Conservation (phyloP, 2,888 invertebrate species). For the Stenchaetothrips biformis region DNA sequence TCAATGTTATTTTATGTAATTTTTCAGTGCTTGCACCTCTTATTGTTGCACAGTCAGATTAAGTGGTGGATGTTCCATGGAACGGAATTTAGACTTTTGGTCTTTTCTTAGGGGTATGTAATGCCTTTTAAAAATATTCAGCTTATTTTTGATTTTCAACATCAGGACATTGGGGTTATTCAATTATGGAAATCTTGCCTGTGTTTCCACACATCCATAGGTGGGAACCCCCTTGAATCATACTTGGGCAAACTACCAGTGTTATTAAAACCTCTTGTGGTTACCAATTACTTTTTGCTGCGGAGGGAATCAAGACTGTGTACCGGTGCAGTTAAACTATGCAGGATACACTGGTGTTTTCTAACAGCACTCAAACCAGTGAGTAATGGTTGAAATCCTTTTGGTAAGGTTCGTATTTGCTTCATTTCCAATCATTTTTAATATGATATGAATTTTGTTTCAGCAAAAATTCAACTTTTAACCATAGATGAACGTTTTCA, state of each 20-base stretch:
- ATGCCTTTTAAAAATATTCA: background rate
- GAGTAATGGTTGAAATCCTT: background rate
- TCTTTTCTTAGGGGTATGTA: slow-evolving; percentile 51
- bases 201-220: slow-evolving; percentile 42
- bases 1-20: slow-evolving; percentile 56
- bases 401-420: no score
- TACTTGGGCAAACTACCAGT: slow-evolving; percentile 48
- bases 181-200: background rate
- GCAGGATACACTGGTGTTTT: slow-evolving; percentile 53
- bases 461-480: slow-evolving; percentile 47
- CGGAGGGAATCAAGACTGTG: slow-evolving; percentile 44
- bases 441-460: slow-evolving; percentile 32
- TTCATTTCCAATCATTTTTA: no score
- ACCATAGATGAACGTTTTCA: slow-evolving; percentile 52
- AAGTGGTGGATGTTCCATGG: slow-evolving; percentile 49
- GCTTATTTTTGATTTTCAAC: background rate
- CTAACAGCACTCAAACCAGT: slow-evolving; percentile 44
- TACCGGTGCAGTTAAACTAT: slow-evolving; percentile 51
- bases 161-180: background rate
- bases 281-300: slow-evolving; percentile 49
- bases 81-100: slow-evolving; percentile 57
- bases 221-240: slow-evolving; percentile 47
- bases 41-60: slow-evolving; percentile 48
- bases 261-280: slow-evolving; percentile 47
- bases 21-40: slow-evolving; percentile 56